Conservation (phyloP, 2,797 vertebrate genomes). For the Mormyrus hasselquistii region DNA sequence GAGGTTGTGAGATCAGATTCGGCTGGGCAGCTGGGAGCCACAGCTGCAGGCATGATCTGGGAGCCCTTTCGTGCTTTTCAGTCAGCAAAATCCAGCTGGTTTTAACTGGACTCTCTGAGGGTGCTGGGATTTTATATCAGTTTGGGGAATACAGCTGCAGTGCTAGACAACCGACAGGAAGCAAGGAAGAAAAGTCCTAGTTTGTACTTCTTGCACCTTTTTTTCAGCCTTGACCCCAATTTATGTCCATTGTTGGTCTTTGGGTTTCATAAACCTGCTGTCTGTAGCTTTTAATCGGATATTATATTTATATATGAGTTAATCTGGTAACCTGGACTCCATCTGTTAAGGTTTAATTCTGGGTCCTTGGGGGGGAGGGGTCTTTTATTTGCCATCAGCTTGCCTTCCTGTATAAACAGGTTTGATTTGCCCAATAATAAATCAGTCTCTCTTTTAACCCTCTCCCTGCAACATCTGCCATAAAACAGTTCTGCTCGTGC, state of each 20-base stretch:
- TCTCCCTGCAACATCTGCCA: not conserved
- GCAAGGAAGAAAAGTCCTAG: not conserved
- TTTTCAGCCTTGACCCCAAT: not conserved
- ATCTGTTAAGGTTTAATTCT: not conserved
- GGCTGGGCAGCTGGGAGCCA: not conserved
- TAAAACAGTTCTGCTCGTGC: not conserved
- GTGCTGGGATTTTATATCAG: not conserved
- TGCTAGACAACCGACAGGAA: not conserved
- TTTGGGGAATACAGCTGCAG: not conserved
- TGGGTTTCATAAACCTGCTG: not conserved
- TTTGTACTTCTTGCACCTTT: not conserved
- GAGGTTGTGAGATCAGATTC: not conserved
- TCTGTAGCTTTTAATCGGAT: not conserved
- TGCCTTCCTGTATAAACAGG: not conserved
- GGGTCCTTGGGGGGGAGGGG: not conserved
- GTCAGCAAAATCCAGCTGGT: not conserved
- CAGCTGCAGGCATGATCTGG: not conserved
- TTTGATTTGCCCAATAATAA: slow-evolving; percentile 6
- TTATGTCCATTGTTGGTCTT: not conserved
- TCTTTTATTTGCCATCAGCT: slow-evolving; percentile 2
- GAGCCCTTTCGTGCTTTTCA: not conserved
- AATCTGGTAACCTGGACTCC: not conserved
- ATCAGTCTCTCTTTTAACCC: not conserved
- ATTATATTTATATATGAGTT: not conserved
- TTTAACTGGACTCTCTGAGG: not conserved